Percentiles rank a stretch among this genome's conserved stretches.
Evolutionary conservation across 2,797 vertebrate species (phyloP).

Genomic region (Spheniscus humboldti): DNA sequence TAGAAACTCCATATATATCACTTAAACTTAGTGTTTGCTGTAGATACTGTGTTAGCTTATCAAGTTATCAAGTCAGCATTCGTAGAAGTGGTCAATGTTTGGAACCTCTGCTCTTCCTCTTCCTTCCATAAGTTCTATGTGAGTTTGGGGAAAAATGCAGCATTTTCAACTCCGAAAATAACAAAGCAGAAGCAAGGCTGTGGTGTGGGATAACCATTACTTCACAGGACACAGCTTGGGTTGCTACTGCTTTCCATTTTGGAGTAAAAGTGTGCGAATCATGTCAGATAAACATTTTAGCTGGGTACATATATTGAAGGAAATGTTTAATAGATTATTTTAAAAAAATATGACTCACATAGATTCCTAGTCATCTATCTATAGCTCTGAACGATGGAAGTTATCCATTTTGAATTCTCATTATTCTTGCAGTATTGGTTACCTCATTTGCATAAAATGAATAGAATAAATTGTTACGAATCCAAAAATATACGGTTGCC

Average conservation of each 20-base stretch:
- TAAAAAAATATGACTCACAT: background rate
- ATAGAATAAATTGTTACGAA: slow-evolving; percentile 70
- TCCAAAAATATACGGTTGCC: slow-evolving; percentile 81
- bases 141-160: background rate
- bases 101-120: background rate
- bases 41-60: background rate
- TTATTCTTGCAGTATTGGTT: slow-evolving; percentile 60
- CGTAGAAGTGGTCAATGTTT: background rate
- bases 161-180: background rate
- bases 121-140: background rate
- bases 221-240: background rate
- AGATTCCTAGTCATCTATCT: slow-evolving; percentile 8
- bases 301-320: background rate
- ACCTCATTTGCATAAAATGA: slow-evolving; percentile 76
- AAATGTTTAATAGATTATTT: background rate
- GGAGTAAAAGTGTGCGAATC: background rate
- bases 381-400: slow-evolving; percentile 29
- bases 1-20: background rate
- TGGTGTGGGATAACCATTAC: background rate
- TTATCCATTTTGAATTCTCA: slow-evolving; percentile 49
- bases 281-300: background rate
- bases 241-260: background rate
- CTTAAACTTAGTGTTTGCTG: background rate
- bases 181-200: background rate
- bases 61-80: background rate